A percentile compares a stretch with the other conserved stretches of the same genome.
phyloP scores from a whole-genome alignment of 2,113 vertebrate species.

The Onychostoma macrolepis region DNA sequence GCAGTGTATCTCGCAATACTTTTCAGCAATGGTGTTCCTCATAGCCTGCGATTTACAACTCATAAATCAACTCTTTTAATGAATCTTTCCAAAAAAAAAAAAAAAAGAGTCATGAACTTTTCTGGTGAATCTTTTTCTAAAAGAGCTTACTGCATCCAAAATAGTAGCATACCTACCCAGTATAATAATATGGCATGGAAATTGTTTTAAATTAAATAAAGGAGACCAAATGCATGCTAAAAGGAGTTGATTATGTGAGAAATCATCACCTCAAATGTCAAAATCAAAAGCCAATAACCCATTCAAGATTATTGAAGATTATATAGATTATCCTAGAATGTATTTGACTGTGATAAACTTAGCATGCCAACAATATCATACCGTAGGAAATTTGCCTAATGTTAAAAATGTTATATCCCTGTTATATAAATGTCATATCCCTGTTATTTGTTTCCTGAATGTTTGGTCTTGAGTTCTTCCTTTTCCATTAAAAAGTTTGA shows the following conservation, averaged over 20 bases:
- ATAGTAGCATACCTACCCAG: too few relatives aligned
- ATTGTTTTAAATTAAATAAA: not conserved
- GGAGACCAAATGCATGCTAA: not conserved
- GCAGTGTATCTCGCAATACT: not conserved
- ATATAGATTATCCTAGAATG: not conserved
- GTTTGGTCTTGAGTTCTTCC: not conserved
- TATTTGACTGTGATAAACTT: not conserved
- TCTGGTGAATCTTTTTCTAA: not conserved
- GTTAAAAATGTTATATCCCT: not conserved
- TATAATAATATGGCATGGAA: too few relatives aligned
- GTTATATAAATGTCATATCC: too few relatives aligned
- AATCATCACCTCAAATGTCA: not conserved
- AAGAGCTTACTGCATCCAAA: too few relatives aligned
- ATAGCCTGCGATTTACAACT: not conserved
- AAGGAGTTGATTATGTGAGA: not conserved
- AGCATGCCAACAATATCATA: not conserved
- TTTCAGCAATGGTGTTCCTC: not conserved
- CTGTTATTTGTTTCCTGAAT: not conserved
- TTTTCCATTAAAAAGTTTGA: not conserved
- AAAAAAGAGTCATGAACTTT: not conserved
- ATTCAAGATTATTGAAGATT: too few relatives aligned
- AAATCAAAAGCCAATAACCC: not conserved
- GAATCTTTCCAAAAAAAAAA: too few relatives aligned
- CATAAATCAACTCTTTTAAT: not conserved
- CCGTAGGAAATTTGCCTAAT: not conserved